Conservation (phyloP, 2,888 invertebrate species). For the Dicyrtomina minuta region DNA sequence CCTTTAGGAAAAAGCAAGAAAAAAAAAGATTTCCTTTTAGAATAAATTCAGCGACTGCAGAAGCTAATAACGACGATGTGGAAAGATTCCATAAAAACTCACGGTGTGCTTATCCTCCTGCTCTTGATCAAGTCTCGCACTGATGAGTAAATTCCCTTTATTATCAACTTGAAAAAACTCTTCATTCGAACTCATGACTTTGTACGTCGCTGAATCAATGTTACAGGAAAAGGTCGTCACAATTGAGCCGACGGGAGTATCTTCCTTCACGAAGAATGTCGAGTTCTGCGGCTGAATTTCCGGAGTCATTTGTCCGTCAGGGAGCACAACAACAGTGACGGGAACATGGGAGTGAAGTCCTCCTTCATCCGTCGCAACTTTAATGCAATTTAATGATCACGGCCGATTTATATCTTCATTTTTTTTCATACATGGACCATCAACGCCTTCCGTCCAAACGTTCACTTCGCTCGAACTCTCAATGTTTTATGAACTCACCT, state of each 20-base stretch:
- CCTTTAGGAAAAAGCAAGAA: slow-evolving; percentile 36
- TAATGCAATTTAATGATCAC: too few relatives aligned
- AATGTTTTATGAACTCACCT: slow-evolving; percentile 29
- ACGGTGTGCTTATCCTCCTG: slow-evolving; percentile 53
- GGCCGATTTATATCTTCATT: too few relatives aligned
- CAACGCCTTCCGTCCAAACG: slow-evolving; percentile 57
- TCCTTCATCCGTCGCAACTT: slow-evolving; percentile 53
- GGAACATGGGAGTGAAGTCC: slow-evolving; percentile 52
- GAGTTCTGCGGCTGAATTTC: slow-evolving; percentile 53
- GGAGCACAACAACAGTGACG: slow-evolving; percentile 50
- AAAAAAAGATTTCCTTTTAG: neutral
- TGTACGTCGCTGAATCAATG: slow-evolving; percentile 58
- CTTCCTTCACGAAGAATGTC: slow-evolving; percentile 56
- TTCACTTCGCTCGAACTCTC: slow-evolving; percentile 56
- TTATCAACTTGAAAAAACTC: slow-evolving; percentile 52
- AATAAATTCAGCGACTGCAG: neutral
- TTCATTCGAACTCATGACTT: slow-evolving; percentile 57
- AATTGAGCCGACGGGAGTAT: slow-evolving; percentile 56
- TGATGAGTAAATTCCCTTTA: slow-evolving; percentile 51
- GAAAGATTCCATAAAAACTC: slow-evolving; percentile 24
- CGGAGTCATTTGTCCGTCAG: slow-evolving; percentile 46
- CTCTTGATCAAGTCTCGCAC: slow-evolving; percentile 51
- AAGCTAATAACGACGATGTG: neutral
- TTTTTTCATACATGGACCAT: too few relatives aligned
- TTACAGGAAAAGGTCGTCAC: slow-evolving; percentile 59